phyloP scores from a whole-genome alignment of 1,140 invertebrate species.

The Drosophila nannoptera region DNA sequence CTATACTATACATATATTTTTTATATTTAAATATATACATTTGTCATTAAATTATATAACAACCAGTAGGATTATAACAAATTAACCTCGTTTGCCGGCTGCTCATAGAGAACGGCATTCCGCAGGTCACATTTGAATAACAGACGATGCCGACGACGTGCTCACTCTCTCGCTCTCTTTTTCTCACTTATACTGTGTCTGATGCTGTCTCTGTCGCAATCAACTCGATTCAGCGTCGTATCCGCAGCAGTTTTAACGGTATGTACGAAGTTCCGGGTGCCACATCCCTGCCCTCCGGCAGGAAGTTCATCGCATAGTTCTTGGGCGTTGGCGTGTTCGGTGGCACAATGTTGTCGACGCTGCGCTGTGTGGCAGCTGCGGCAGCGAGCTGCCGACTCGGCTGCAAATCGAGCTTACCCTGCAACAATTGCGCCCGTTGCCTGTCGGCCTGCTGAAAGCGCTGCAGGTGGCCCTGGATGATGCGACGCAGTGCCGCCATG shows the following conservation, averaged over 20 bases:
- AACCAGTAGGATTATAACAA: conserved; percentile 70
- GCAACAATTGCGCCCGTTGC: conserved; percentile 9
- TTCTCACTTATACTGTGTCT: background rate
- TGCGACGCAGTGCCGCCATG: conserved; percentile 53
- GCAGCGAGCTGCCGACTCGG: conserved; percentile 26
- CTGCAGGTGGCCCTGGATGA: conserved; percentile 58
- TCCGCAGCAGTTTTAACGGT: conserved; percentile 58
- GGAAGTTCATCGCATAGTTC: conserved; percentile 69
- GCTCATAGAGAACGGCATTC: conserved; percentile 33
- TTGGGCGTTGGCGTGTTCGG: conserved; percentile 67
- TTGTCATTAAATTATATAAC: conserved; percentile 61
- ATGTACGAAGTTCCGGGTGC: conserved; percentile 77
- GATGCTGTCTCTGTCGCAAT: background rate
- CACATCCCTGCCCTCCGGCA: conserved; percentile 68
- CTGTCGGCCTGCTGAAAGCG: conserved; percentile 59
- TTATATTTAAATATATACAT: conserved; percentile 61
- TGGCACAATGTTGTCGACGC: conserved; percentile 42
- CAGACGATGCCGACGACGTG: conserved; percentile 37
- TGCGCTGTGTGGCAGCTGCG: conserved; percentile 31
- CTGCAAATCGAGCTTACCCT: conserved; percentile 29
- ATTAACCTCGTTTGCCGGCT: conserved; percentile 61
- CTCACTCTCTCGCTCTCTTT: background rate
- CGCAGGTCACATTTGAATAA: conserved; percentile 35
- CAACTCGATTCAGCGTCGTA: conserved; percentile 47
- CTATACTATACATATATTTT: conserved; percentile 17